Evolutionary conservation across 1,140 invertebrate species (phyloP).

Genomic region (Macrobrachium rosenbergii): DNA sequence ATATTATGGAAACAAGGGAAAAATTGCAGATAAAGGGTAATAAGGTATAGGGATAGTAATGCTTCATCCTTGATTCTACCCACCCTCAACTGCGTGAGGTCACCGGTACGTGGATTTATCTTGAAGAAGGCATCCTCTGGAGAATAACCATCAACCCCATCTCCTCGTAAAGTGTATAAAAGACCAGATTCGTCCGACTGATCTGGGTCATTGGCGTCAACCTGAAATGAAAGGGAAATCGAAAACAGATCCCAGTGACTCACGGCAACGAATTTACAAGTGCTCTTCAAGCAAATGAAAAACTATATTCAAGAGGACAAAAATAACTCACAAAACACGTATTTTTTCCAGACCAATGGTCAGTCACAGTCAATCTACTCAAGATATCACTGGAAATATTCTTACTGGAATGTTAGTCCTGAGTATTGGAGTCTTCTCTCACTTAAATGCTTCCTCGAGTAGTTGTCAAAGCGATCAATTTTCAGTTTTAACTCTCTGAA

Average conservation of each 20-base stretch:
- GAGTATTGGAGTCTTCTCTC: not conserved
- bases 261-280: no score
- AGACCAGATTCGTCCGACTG: slow-evolving; percentile 11
- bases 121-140: slow-evolving; percentile 42
- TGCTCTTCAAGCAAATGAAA: no score
- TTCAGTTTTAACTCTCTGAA: no score
- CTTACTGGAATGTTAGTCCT: no score
- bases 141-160: slow-evolving; percentile 25
- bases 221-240: not conserved
- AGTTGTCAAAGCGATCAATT: no score
- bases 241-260: no score
- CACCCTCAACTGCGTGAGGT: slow-evolving; percentile 53
- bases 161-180: slow-evolving; percentile 37
- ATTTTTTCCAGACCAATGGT: not conserved
- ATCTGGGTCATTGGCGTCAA: slow-evolving; percentile 24
- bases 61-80: not conserved
- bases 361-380: no score
- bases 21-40: no score
- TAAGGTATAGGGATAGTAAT: not conserved
- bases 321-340: not conserved
- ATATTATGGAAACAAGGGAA: not conserved
- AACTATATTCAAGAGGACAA: not conserved
- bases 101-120: slow-evolving; percentile 49
- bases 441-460: not conserved
- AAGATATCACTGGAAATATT: no score